These are phyloP conservation scores for Tenualosa ilisha DNA, from an alignment of 2,797 vertebrate genomes.

Conservation along the genomic window DNA sequence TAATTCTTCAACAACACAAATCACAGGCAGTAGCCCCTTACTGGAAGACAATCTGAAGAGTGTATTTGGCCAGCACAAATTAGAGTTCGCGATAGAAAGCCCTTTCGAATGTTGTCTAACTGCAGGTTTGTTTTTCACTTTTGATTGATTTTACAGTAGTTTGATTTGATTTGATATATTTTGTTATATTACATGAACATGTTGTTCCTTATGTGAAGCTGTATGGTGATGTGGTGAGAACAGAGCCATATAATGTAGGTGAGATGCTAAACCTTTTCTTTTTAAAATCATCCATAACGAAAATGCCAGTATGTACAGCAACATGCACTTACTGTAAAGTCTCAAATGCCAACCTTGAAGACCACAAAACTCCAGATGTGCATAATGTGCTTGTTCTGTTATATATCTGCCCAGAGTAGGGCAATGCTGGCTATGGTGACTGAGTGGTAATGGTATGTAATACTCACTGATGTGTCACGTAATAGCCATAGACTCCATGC, in stretches of 20 bases:
- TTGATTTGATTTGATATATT: not conserved
- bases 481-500: constrained; percentile 42
- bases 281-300: not conserved
- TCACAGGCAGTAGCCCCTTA: not conserved
- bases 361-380: not conserved
- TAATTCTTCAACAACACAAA: not conserved
- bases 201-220: not conserved
- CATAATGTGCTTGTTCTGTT: not conserved
- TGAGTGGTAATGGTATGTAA: not conserved
- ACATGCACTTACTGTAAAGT: not conserved
- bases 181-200: not conserved
- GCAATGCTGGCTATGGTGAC: not conserved
- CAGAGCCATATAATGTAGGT: not conserved
- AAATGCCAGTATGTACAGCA: not conserved
- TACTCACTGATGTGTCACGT: constrained; percentile 42
- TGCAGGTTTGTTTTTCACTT: not conserved
- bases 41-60: not conserved
- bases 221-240: not conserved
- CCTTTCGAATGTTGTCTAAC: not conserved
- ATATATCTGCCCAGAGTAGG: not conserved
- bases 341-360: not conserved
- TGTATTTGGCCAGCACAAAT: not conserved
- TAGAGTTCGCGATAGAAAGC: not conserved
- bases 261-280: too few species aligned
- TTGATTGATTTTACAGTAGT: not conserved